Percentiles rank a stretch among this genome's conserved stretches.
These are phyloP conservation scores for Cinara cedri DNA, from an alignment of 2,888 invertebrate genomes.

Conservation along the genomic window DNA sequence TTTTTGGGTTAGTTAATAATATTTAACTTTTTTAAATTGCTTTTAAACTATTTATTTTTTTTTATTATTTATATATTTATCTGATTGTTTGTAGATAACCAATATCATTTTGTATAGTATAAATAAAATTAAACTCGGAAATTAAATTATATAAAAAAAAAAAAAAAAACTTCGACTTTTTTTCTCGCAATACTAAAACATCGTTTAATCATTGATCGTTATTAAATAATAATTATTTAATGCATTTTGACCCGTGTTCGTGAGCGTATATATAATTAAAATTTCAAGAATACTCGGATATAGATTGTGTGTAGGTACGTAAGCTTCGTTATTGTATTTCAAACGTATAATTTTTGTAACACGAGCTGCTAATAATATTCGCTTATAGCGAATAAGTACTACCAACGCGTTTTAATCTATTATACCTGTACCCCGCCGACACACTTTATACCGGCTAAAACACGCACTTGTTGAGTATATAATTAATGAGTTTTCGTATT, in stretches of 20 bases:
- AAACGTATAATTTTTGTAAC: constrained; percentile 10
- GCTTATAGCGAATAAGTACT: not conserved
- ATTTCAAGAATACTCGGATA: not conserved
- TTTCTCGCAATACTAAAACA: no score
- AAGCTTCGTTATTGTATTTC: not conserved
- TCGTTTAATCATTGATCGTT: not conserved
- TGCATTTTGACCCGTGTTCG: not conserved
- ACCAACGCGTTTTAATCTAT: constrained; percentile 16
- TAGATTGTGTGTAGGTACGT: no score
- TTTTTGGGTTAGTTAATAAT: no score
- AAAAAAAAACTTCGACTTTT: no score
- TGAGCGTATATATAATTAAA: not conserved
- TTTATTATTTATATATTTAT: no score
- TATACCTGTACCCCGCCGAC: not conserved
- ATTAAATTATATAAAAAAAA: no score
- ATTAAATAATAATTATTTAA: no score
- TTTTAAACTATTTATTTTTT: no score
- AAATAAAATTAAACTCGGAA: no score
- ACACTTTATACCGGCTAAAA: not conserved
- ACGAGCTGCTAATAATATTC: not conserved
- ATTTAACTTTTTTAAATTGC: no score
- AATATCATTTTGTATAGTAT: no score
- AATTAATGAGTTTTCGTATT: constrained; percentile 13
- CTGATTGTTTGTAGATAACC: no score
- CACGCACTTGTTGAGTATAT: constrained; percentile 17